Evolutionary conservation across 2,797 vertebrate species (phyloP), one percentile per base, ranked within the genome.

Genomic region (Gymnodraco acuticeps): DNA sequence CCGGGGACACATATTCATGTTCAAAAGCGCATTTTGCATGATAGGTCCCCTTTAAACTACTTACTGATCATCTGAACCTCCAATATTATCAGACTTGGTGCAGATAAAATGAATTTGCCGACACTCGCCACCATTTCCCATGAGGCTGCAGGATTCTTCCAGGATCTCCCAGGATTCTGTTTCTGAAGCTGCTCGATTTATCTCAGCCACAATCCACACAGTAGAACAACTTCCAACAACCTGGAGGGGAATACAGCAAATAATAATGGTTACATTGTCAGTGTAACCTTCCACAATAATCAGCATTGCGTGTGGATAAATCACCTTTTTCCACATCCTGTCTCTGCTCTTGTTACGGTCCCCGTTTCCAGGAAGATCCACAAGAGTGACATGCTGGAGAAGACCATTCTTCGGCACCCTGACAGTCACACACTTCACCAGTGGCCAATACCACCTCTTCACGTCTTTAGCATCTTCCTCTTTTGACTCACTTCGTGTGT

Each of bases 301-400:
- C 2, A 9, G 4, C n/a, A 67, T 1, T 63, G 1, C 1, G 48
- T 64, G 14, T 50, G 3, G 68, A 53, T 59, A 4, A 66, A 33
- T 76, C 60, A 93, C 92, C 79, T 1, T 10, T 91, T 86, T 90
- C 93, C 93, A 94, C 86, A 90, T 88, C 9, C 74, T 5, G 60
- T 92, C 75, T 83, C 93, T 80, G 46, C 53, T 83, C 65, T 84
- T 89, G 69, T 91, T 91, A 14, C 79, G n/a, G 55, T 94, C 91
- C 16, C 93, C 92, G 68, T 61, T 90, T 71, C 91, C 93, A 81
- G 91, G 92, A 70, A 93, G 80, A 60, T 93, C 92, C 54, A 92
- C 73, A 10, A 94, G 47, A 12, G 86, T 85, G 71, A 94, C 62
- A 11, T 92, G 70, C 33, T 89, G 65, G 3, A 92, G 85, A 52